Conservation (phyloP, 2,888 invertebrate species). For the Adela reaumurella region DNA sequence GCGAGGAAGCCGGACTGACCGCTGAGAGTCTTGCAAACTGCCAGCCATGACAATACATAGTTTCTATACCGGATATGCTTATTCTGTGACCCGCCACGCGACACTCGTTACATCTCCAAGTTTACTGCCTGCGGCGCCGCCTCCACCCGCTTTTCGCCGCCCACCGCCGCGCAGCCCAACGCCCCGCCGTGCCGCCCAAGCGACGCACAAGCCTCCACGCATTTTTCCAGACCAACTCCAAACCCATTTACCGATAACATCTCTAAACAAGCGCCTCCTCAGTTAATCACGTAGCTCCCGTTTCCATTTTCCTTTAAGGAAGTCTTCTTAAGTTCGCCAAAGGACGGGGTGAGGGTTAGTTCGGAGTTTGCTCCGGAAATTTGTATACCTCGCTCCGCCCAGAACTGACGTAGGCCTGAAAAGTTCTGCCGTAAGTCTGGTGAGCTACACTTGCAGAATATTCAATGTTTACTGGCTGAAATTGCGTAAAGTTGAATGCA, state of each 20-base stretch:
- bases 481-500: neutral
- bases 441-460: neutral
- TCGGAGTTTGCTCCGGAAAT: neutral
- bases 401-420: neutral
- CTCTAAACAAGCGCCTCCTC: conserved; percentile 15
- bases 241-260: conserved; percentile 4
- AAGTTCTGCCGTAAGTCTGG: neutral
- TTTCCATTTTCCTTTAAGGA: conserved; percentile 38
- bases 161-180: neutral
- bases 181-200: neutral
- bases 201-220: neutral
- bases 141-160: too few species aligned
- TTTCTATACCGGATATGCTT: too few species aligned
- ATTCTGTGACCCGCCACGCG: neutral
- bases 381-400: neutral
- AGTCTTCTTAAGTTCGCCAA: neutral
- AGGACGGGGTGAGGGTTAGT: neutral
- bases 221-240: neutral
- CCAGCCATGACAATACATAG: too few species aligned
- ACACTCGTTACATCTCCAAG: neutral
- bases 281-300: conserved; percentile 46
- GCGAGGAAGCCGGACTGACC: too few species aligned
- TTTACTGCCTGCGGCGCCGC: neutral
- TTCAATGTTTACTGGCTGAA: neutral
- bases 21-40: too few species aligned